Base-by-base conservation (phyloP, 2,113 vertebrate genomes). In the Kryptolebias marmoratus region DNA sequence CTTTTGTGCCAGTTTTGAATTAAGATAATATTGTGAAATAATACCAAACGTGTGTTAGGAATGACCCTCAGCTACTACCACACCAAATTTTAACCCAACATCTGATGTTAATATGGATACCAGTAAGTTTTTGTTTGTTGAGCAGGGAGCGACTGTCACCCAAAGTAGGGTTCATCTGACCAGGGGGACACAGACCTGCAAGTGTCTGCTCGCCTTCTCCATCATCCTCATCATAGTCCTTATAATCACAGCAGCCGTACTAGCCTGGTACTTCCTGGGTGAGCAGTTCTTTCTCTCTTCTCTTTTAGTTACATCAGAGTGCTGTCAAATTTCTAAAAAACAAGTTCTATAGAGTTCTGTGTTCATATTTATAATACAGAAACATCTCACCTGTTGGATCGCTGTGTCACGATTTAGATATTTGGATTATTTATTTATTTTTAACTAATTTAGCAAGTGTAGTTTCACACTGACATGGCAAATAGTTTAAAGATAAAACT, bases 181-280 rank as follows among this genome's bases (percentile, higher is more conserved):
- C n/a, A 80, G 54, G 28, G 86, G 27, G 64, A 62, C 63, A 7
- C n/a, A 11, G 11, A 45, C 56, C 48, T 69, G 47, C 64, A 87
- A 70, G 44, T 71, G 75, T 59, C 39, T 83, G 30, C 57, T 89
- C n/a, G 71, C 28, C 11, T 9, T 85, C 64, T 52, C 90, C 42
- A 0, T 79, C 63, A 22, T 78, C 54, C 9, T 84, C 62, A 59
- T 85, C 75, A 7, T 88, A 18, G 12, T 92, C 52, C 11, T 93
- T 18, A 71, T 89, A 2, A 77, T 28, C 3, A 64, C 74, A 62
- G 89, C 54, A 68, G 88, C 77, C 13, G 6, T 36, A 11, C 71
- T 93, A 14, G 48, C 66, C 68, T 94, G 93, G 93, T 93, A 90
- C 86, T 93, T 93, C 72, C 66, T 94, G 32, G 91, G 93, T 94